A percentile compares a stretch with the other conserved stretches of the same genome.
Evolutionary conservation across 2,888 invertebrate species (phyloP).

Genomic region (Willowsia nigromaculata): DNA sequence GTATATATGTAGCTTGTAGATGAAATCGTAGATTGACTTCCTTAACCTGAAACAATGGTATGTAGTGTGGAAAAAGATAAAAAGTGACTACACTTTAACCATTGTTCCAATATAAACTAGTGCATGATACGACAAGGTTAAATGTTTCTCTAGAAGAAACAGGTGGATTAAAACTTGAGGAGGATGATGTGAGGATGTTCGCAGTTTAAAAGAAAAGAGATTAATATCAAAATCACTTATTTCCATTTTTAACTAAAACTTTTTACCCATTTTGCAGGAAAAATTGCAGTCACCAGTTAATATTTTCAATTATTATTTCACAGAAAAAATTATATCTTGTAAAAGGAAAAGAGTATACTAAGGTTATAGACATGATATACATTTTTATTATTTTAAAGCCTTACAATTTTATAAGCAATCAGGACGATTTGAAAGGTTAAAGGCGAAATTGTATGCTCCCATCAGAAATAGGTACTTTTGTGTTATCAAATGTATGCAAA

Average conservation of each 20-base stretch:
- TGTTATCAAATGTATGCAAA: background rate
- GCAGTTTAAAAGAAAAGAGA: background rate
- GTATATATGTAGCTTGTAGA: background rate
- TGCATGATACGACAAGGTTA: conserved; percentile 10
- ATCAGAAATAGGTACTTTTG: too few species aligned
- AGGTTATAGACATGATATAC: too few species aligned
- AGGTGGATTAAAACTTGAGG: background rate
- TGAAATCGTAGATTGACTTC: conserved; percentile 23
- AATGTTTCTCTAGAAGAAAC: background rate
- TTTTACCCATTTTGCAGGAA: too few species aligned
- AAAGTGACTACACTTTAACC: background rate
- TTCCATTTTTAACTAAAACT: conserved; percentile 4
- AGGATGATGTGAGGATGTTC: conserved; percentile 31
- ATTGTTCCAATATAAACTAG: too few species aligned
- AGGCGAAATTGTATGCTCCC: too few species aligned
- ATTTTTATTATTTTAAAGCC: too few species aligned
- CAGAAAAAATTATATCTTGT: too few species aligned
- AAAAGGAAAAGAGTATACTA: too few species aligned
- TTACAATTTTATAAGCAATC: too few species aligned
- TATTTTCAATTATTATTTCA: too few species aligned
- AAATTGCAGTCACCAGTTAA: too few species aligned
- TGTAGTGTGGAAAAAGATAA: background rate
- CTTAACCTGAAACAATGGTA: background rate
- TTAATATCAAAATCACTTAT: conserved; percentile 35
- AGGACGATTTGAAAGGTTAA: too few species aligned